phyloP scores from a whole-genome alignment of 2,113 vertebrate species.

The Oryzias woworae region DNA sequence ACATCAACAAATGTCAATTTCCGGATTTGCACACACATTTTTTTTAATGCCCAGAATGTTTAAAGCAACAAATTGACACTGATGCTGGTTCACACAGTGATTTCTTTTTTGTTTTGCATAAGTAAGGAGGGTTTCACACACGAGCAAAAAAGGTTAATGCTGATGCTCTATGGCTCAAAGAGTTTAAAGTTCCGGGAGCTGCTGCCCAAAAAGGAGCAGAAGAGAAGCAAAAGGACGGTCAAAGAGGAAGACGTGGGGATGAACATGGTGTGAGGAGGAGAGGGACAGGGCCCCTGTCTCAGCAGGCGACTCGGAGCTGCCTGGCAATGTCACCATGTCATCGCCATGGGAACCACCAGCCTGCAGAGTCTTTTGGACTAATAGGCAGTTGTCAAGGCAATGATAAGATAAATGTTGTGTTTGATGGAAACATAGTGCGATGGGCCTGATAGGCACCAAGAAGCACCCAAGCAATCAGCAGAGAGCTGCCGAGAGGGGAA shows the following conservation, averaged over 20 bases:
- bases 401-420: constrained; percentile 80
- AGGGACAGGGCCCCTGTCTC: constrained; percentile 55
- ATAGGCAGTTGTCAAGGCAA: constrained; percentile 80
- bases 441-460: constrained; percentile 65
- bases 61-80: constrained; percentile 7
- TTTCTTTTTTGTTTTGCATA: constrained; percentile 30
- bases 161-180: constrained; percentile 25
- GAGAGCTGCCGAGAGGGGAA: constrained; percentile 48
- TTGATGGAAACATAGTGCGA: constrained; percentile 78
- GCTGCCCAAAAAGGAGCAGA: constrained; percentile 36
- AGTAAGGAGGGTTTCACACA: constrained; percentile 22
- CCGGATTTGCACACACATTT: too few relatives aligned
- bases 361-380: constrained; percentile 70
- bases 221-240: constrained; percentile 27
- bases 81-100: constrained; percentile 26
- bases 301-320: constrained; percentile 61
- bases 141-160: constrained; percentile 3
- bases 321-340: constrained; percentile 79
- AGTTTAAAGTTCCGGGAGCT: constrained; percentile 18
- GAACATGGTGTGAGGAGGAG: constrained; percentile 37
- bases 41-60: not conserved
- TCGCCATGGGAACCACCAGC: constrained; percentile 68
- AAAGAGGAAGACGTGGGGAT: constrained; percentile 34
- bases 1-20: too few relatives aligned
- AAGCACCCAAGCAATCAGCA: constrained; percentile 69